A percentile compares a stretch with the other conserved stretches of the same genome.
phyloP scores from a whole-genome alignment of 2,797 vertebrate genomes.

The Odontamblyopus lacepedii region DNA sequence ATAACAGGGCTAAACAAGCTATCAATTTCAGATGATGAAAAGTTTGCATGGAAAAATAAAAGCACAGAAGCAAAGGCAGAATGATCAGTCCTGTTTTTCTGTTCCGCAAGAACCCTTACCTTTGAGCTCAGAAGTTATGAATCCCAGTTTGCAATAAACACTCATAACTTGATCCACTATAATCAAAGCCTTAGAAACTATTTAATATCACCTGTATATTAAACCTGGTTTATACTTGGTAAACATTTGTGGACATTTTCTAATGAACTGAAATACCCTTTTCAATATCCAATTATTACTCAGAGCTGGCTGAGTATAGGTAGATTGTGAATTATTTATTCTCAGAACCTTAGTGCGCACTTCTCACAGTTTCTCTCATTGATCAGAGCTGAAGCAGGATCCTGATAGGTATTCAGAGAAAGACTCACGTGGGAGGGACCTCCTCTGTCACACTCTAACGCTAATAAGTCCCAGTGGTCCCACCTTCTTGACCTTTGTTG shows the following conservation, averaged over 20 bases:
- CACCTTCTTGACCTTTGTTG: slow-evolving; percentile 42
- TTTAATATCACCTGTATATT: neutral
- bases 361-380: slow-evolving; percentile 33
- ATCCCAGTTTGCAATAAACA: neutral
- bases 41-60: neutral
- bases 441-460: slow-evolving; percentile 13
- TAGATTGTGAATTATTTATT: slow-evolving; percentile 7
- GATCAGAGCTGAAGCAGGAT: slow-evolving; percentile 25
- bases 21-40: neutral
- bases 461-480: slow-evolving; percentile 54
- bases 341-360: slow-evolving; percentile 2
- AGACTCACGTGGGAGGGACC: slow-evolving; percentile 18
- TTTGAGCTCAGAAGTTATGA: neutral
- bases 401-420: slow-evolving; percentile 43
- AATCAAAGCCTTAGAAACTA: neutral
- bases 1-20: neutral
- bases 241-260: neutral
- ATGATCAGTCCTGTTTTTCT: neutral
- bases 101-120: neutral
- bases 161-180: neutral
- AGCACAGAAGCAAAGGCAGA: neutral
- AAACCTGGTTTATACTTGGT: neutral
- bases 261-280: neutral
- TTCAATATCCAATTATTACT: slow-evolving; percentile 1
- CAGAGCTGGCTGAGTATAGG: slow-evolving; percentile 2